Evolutionary conservation across 2,888 invertebrate species (phyloP).

Genomic region (Philereme transversata): DNA sequence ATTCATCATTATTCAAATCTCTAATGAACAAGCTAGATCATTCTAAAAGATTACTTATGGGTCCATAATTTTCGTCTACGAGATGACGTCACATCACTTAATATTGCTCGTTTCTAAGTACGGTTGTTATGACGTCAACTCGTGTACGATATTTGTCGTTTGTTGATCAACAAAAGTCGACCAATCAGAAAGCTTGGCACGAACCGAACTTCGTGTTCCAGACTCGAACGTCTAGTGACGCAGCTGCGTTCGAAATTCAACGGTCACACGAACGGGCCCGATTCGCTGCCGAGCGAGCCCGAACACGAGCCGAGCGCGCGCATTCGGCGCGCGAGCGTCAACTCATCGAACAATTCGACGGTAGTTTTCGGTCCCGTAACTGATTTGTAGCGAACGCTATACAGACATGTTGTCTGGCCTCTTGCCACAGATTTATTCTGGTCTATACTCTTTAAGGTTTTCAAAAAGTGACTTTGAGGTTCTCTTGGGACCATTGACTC

Average conservation of each 20-base stretch:
- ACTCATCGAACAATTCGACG: slow-evolving; percentile 68
- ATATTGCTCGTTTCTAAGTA: no score
- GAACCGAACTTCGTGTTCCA: slow-evolving; percentile 66
- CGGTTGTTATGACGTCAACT: no score
- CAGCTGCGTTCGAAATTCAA: slow-evolving; percentile 80
- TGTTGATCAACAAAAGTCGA: slow-evolving; percentile 40
- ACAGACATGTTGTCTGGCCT: slow-evolving; percentile 50
- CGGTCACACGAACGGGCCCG: slow-evolving; percentile 73
- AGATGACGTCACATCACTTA: no score
- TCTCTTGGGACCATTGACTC: slow-evolving; percentile 17
- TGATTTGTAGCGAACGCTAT: slow-evolving; percentile 80
- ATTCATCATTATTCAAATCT: background rate
- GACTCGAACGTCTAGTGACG: slow-evolving; percentile 85
- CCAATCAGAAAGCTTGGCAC: slow-evolving; percentile 31
- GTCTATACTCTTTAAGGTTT: slow-evolving; percentile 56
- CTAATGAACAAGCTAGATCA: slow-evolving; percentile 2
- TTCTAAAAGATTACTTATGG: background rate
- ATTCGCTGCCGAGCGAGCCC: slow-evolving; percentile 72
- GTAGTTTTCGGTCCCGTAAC: slow-evolving; percentile 86
- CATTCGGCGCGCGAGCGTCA: slow-evolving; percentile 63
- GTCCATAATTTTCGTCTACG: no score
- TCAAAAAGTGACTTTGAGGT: slow-evolving; percentile 37
- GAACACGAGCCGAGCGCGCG: slow-evolving; percentile 66
- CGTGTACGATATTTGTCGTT: background rate
- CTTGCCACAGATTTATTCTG: slow-evolving; percentile 63